phyloP scores from a whole-genome alignment of 2,113 vertebrate genomes.

The Osmerus mordax region DNA sequence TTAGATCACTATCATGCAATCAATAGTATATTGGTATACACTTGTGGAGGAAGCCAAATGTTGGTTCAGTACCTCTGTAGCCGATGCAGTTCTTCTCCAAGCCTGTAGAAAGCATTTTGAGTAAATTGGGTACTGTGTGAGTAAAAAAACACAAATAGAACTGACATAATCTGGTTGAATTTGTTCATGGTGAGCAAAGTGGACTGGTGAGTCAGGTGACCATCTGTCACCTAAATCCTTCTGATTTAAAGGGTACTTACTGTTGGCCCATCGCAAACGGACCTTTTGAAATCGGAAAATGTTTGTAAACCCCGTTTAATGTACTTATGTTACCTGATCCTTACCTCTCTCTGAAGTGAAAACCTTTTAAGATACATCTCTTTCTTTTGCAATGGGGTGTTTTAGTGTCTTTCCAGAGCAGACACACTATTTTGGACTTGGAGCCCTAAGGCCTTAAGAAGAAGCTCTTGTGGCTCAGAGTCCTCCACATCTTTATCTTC shows the following conservation, averaged over 20 bases:
- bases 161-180: too few species aligned
- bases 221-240: background rate
- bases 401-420: background rate
- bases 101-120: too few species aligned
- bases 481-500: constrained; percentile 9
- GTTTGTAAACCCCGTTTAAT: background rate
- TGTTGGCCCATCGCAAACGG: background rate
- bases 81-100: too few species aligned
- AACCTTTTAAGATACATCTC: too few species aligned
- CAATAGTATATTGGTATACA: too few species aligned
- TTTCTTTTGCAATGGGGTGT: too few species aligned
- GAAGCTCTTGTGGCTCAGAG: constrained; percentile 7
- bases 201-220: background rate
- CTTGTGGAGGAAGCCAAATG: too few species aligned
- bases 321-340: background rate
- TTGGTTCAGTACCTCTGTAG: too few species aligned
- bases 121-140: too few species aligned
- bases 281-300: background rate
- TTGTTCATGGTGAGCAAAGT: too few species aligned
- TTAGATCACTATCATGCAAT: too few species aligned
- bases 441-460: background rate
- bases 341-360: background rate
- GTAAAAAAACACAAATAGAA: too few species aligned
- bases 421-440: background rate
- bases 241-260: background rate